These are phyloP conservation scores for Aplodontia rufa DNA, from an alignment of 2,113 vertebrate genomes.

Conservation along the genomic window DNA sequence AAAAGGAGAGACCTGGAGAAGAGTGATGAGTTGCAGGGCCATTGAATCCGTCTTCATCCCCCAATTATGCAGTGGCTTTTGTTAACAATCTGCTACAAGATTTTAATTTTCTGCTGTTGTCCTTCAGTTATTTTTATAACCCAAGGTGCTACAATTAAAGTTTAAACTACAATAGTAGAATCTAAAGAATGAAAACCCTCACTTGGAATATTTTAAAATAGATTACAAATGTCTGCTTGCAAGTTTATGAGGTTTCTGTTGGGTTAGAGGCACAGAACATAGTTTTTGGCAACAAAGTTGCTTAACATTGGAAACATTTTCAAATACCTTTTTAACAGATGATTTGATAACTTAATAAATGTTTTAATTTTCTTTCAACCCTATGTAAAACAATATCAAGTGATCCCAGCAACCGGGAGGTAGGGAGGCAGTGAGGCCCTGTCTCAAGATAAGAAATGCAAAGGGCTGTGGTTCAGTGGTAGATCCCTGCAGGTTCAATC, in stretches of 20 bases:
- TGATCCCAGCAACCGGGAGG: not conserved
- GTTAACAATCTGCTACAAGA: not conserved
- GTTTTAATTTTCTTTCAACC: constrained; percentile 89
- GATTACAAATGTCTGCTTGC: not conserved
- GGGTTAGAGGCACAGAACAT: not conserved
- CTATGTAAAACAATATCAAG: constrained; percentile 91
- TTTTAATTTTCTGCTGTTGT: not conserved
- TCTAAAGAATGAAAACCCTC: not conserved
- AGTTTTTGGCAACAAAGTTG: not conserved
- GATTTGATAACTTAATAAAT: constrained; percentile 86
- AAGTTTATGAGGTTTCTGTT: not conserved
- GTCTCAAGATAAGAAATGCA: too few species aligned
- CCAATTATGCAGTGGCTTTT: not conserved
- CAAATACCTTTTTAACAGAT: not conserved
- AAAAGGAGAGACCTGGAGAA: not conserved
- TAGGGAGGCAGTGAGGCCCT: too few species aligned
- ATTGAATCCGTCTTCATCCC: not conserved
- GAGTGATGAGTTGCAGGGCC: not conserved
- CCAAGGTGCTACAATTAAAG: not conserved
- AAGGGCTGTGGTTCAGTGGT: too few species aligned
- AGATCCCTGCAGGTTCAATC: too few species aligned
- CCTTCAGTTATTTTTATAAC: not conserved
- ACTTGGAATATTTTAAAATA: not conserved
- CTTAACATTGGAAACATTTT: not conserved
- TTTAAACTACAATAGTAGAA: not conserved